A percentile compares a stretch with the other conserved stretches of the same genome.
These are phyloP conservation scores for Brachystomella parvula DNA, from an alignment of 1,140 invertebrate species.

Conservation along the genomic window DNA sequence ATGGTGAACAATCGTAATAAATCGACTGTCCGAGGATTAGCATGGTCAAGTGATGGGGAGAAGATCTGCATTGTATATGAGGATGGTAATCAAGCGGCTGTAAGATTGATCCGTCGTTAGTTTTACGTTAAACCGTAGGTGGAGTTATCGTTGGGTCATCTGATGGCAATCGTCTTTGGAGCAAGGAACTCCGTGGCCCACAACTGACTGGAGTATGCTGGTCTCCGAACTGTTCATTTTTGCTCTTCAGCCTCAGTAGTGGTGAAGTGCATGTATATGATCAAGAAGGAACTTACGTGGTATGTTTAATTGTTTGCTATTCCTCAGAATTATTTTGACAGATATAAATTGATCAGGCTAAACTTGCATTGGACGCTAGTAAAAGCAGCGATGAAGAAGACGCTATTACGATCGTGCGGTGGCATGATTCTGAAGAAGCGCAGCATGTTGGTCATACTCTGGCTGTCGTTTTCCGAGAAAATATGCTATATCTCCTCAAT, in stretches of 20 bases:
- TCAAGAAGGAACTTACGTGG: constrained; percentile 67
- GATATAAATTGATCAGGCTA: constrained; percentile 18
- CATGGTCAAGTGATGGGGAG: constrained; percentile 90
- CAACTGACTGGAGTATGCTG: constrained; percentile 74
- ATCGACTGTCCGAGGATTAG: constrained; percentile 88
- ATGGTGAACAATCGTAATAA: constrained; percentile 99
- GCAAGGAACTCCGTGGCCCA: constrained; percentile 84
- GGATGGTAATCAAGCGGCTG: constrained; percentile 68
- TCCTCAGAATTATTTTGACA: not conserved
- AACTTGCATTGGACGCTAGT: constrained; percentile 18
- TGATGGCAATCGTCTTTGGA: constrained; percentile 96
- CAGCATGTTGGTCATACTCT: constrained; percentile 48
- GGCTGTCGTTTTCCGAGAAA: constrained; percentile 3
- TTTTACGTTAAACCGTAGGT: constrained; percentile 44
- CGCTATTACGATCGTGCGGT: not conserved
- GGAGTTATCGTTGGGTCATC: constrained; percentile 88
- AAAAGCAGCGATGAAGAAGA: not conserved
- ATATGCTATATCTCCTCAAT: constrained; percentile 12
- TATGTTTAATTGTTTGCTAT: constrained; percentile 40
- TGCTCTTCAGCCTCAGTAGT: constrained; percentile 81
- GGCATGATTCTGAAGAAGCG: constrained; percentile 75
- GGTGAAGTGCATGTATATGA: constrained; percentile 94
- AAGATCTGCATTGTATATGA: constrained; percentile 99
- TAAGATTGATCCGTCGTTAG: constrained; percentile 10
- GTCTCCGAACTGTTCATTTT: constrained; percentile 85